phyloP scores from a whole-genome alignment of 1,140 invertebrate genomes.

The Saccostrea cuccullata region DNA sequence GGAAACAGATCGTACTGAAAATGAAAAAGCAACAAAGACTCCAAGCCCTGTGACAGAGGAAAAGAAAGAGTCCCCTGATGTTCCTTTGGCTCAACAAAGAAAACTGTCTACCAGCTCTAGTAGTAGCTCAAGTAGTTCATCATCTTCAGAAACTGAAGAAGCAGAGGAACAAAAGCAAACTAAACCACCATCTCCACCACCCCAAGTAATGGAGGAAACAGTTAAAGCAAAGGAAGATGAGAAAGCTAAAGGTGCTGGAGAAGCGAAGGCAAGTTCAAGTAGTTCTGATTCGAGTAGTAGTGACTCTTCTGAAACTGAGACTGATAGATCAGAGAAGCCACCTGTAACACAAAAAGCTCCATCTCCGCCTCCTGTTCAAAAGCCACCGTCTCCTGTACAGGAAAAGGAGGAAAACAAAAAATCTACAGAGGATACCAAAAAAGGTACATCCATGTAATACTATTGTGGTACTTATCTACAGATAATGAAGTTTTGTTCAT shows the following conservation, averaged over 20 bases:
- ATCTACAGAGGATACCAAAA: neutral
- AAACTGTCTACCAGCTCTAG: conserved; percentile 23
- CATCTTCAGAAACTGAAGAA: conserved; percentile 51
- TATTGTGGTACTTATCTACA: too few species aligned
- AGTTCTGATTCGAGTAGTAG: conserved; percentile 49
- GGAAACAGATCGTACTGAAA: conserved; percentile 27
- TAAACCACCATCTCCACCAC: conserved; percentile 26
- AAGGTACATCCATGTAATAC: neutral
- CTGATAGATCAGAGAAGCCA: conserved; percentile 42
- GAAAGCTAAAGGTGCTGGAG: neutral
- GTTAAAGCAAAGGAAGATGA: neutral
- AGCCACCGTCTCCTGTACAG: neutral
- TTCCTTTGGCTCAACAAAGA: neutral
- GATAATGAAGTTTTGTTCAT: too few species aligned
- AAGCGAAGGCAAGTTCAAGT: conserved; percentile 40
- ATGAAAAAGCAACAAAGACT: neutral
- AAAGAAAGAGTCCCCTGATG: neutral
- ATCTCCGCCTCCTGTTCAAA: neutral
- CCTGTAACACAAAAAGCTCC: neutral
- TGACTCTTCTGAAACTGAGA: conserved; percentile 43
- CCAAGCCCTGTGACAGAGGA: neutral
- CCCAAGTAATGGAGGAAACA: neutral
- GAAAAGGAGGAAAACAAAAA: conserved; percentile 6
- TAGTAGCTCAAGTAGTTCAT: conserved; percentile 46
- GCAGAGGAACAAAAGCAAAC: conserved; percentile 15